Base-by-base conservation (phyloP, 1,140 invertebrate genomes). In the Drosophila yakuba region DNA sequence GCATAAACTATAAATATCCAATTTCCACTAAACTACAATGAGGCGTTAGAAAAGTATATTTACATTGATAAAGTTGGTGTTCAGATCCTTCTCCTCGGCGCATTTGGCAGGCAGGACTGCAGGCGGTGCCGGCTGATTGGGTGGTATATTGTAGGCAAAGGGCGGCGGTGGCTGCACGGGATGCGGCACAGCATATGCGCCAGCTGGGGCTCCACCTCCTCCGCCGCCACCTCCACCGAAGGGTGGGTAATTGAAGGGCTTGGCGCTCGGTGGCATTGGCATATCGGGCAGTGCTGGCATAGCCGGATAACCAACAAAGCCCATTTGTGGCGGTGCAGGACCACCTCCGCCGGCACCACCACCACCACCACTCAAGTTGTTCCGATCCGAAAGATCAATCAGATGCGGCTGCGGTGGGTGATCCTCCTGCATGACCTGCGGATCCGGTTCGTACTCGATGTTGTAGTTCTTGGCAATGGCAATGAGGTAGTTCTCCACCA, bases 391-490 rank as follows among this genome's bases (percentile, higher is more conserved):
- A 60, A 97, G 93, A 90, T 98, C 97, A 85, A 98, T 98, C 45
- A 98, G 92, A 77, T 97, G 85, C 28, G 95, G 95, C 93, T 98
- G 97, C 38, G 94, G 81, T 4, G 91, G 73, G 45, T 96, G 94
- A 74, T 97, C 96, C 75, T 97, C 96, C 63, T 95, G 94, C 96
- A 99, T 97, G 11, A 98, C 94, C 93, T 97, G 96, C 74, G 97
- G 96, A 95, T 99, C 98, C 15, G 98, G 97, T 76, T 97, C 96
- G 93, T 99, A 99, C 48, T 96, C 95, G 48, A 99, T 95, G 92
- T 98, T 96, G 88, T 98, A 98, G 92, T 97, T 98, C 91, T 97
- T 99, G 4, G 98, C 98, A 78, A 99, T 99, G 93, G 99, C 98
- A 80, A 98, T 96, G 20, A 98, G 93, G 93, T 98, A 99, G 88